phyloP scores from a whole-genome alignment of 2,888 invertebrate genomes.

The Drosophila engyochracea region DNA sequence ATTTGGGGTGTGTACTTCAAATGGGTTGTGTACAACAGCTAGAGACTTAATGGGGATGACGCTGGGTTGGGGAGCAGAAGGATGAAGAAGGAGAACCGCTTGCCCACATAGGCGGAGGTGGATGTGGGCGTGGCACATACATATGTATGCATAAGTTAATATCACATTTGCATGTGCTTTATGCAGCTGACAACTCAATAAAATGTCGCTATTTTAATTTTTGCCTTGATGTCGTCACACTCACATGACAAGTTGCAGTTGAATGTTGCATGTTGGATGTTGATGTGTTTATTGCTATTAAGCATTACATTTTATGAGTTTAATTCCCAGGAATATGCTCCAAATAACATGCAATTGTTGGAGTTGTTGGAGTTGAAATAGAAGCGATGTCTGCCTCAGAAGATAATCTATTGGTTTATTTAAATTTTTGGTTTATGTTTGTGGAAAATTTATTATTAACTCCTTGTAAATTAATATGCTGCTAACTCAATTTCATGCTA shows the following conservation, averaged over 20 bases:
- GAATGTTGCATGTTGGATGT: slow-evolving; percentile 43
- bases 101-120: slow-evolving; percentile 35
- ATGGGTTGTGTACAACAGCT: slow-evolving; percentile 29
- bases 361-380: not conserved
- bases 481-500: too few relatives aligned
- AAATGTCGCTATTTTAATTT: slow-evolving; percentile 75
- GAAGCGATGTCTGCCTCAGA: not conserved
- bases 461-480: not conserved
- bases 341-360: slow-evolving; percentile 6
- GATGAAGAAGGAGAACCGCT: not conserved
- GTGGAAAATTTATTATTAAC: not conserved
- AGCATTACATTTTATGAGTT: slow-evolving; percentile 54
- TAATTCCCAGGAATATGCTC: slow-evolving; percentile 51
- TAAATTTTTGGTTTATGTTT: not conserved
- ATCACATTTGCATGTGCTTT: slow-evolving; percentile 60
- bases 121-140: slow-evolving; percentile 51
- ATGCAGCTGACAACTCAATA: slow-evolving; percentile 77
- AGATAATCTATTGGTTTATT: not conserved
- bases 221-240: slow-evolving; percentile 62
- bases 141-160: slow-evolving; percentile 18
- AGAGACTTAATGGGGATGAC: slow-evolving; percentile 27
- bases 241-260: slow-evolving; percentile 60
- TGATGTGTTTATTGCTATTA: slow-evolving; percentile 75
- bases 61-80: not conserved
- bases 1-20: slow-evolving; percentile 71